Base-by-base conservation (phyloP, 1,140 invertebrate species). In the Asobara japonica region DNA sequence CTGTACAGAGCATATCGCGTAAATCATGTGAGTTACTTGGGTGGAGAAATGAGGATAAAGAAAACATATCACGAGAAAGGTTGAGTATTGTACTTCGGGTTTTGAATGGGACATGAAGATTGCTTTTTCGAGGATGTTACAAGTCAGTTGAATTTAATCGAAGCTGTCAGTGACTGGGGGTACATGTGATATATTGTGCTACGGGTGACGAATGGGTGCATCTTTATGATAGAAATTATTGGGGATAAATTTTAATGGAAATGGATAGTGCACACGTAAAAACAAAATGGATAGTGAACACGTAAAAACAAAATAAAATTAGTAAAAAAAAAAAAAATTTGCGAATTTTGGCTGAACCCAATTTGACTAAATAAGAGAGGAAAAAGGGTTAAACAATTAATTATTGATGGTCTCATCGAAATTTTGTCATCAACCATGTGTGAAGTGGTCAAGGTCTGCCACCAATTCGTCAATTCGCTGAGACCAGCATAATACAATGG, bases 1-100 rank as follows among this genome's bases (percentile, higher is more conserved):
- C 25, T 13, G 29, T 61, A 30, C 6, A 36, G 8, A 41, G 33
- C 33, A 64, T 64, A 64, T 27, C 56, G 13, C 68, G 22, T 70
- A 70, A 70, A 70, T 70, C 68, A 70, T 70, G 10, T 31, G 20
- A 22, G n/a, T 30, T 70, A 62, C 51, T 27, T 56, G 51, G 51
- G 51, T 56, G 51, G 22, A 22, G 29, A 62, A 62, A 62, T 62
- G 29, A 62, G 29, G 25, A 70, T 62, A 33, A 33, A 70, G 27
- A 31, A 64, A 70, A 69, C 27, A 45, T 62, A 18, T 30, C 56
- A 70, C 51, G 22, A 64, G 38, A 70, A 33, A 62, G 18, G 33
- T n/a, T 41, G 20, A 36, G 18, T 70, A 25, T 20, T 27, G 16
- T 62, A 13, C 33, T 29, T 27, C 6, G 0, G 1, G 27, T n/a